Evolutionary conservation across 2,113 vertebrate species (phyloP).

Genomic region (Festucalex cinctus): DNA sequence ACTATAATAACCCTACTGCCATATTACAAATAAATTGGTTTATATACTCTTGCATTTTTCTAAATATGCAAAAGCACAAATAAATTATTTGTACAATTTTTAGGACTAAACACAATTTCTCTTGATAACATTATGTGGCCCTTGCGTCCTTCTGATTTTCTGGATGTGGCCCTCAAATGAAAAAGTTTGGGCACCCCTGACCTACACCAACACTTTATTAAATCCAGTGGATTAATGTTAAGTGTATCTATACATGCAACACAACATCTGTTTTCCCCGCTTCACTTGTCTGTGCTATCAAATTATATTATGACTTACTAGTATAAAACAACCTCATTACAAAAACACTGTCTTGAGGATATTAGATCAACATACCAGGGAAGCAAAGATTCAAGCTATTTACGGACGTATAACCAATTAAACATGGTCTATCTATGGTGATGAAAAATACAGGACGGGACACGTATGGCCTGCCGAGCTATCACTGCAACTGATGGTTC

Average conservation of each 20-base stretch:
- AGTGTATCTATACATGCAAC: not conserved
- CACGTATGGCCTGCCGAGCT: not conserved
- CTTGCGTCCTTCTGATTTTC: too few species aligned
- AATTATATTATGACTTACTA: not conserved
- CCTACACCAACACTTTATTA: too few species aligned
- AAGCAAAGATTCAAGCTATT: conserved; percentile 10
- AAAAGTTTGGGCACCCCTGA: too few species aligned
- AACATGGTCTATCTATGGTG: conserved; percentile 23
- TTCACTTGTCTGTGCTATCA: not conserved
- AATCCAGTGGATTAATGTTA: too few species aligned
- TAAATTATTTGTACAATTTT: too few species aligned
- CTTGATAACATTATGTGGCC: too few species aligned
- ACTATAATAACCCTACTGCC: too few species aligned
- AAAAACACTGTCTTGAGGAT: conserved; percentile 14
- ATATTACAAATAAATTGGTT: too few species aligned
- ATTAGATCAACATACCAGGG: conserved; percentile 9
- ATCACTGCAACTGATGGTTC: conserved; percentile 21
- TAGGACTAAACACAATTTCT: too few species aligned
- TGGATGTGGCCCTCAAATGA: too few species aligned
- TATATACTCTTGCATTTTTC: too few species aligned
- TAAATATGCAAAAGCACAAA: too few species aligned
- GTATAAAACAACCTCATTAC: conserved; percentile 1
- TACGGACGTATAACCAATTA: conserved; percentile 7
- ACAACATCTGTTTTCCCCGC: not conserved
- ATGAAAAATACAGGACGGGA: conserved; percentile 12